Percentiles rank a stretch among this genome's conserved stretches.
Conservation (phyloP, 2,113 vertebrate species). For the Corythornis madagascariensis region DNA sequence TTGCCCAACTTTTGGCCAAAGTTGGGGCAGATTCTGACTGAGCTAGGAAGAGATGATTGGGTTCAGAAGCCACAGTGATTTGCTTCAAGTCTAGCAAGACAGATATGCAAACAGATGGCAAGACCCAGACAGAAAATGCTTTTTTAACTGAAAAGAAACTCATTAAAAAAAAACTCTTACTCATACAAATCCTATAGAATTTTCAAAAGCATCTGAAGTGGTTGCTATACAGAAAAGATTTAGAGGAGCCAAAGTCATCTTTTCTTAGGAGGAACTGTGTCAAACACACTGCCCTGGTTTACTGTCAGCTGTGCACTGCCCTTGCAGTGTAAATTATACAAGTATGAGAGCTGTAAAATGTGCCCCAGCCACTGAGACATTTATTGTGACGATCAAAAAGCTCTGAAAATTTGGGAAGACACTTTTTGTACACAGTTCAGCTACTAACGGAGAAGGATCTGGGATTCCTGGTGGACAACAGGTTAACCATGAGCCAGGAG, state of each 20-base stretch:
- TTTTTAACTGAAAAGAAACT: conserved; percentile 55
- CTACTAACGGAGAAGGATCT: not conserved
- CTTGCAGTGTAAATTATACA: not conserved
- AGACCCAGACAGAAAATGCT: conserved; percentile 62
- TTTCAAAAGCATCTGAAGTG: conserved; percentile 45
- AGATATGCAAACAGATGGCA: conserved; percentile 66
- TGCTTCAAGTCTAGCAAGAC: conserved; percentile 54
- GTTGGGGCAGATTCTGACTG: not conserved
- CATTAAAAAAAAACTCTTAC: conserved; percentile 43
- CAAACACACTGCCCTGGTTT: not conserved
- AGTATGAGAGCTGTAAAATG: not conserved
- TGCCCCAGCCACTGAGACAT: not conserved
- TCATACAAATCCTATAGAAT: conserved; percentile 37
- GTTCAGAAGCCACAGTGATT: conserved; percentile 36
- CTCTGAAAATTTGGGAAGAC: not conserved
- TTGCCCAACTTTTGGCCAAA: not conserved
- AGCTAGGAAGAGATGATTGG: not conserved
- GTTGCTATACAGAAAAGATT: conserved; percentile 39
- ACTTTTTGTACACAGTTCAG: not conserved
- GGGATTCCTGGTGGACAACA: not conserved
- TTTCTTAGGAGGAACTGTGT: not conserved
- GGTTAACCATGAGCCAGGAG: not conserved
- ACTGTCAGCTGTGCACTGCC: not conserved
- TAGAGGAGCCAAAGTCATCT: conserved; percentile 9
- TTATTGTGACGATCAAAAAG: not conserved